Evolutionary conservation across 2,888 invertebrate species (phyloP).

Genomic region (Lapara coniferarum): DNA sequence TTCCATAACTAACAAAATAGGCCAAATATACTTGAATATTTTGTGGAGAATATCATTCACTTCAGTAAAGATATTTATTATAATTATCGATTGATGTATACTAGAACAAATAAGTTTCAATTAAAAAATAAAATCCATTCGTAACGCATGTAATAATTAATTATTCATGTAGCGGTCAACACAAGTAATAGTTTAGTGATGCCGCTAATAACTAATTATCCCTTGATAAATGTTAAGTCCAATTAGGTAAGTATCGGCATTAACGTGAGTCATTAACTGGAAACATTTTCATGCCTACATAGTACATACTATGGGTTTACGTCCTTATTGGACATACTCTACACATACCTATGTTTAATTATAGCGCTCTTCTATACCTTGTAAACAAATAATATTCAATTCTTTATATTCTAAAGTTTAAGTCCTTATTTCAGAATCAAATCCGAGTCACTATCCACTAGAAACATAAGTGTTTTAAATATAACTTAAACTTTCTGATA

Average conservation of each 20-base stretch:
- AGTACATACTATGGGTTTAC: neutral
- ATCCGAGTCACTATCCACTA: too few species aligned
- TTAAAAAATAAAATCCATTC: neutral
- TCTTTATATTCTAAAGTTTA: too few species aligned
- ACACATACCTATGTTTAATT: neutral
- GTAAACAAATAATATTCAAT: neutral
- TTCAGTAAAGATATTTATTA: too few species aligned
- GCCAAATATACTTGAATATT: too few species aligned
- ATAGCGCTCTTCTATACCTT: neutral
- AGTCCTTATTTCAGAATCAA: too few species aligned
- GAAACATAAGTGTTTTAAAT: too few species aligned
- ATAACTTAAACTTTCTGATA: too few species aligned
- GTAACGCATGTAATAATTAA: neutral
- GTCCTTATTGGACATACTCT: constrained; percentile 1
- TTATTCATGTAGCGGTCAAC: neutral
- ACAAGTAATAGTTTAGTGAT: constrained; percentile 25
- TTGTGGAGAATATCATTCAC: too few species aligned
- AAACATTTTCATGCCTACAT: constrained; percentile 11
- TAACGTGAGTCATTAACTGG: constrained; percentile 21
- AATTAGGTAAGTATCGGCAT: constrained; percentile 26
- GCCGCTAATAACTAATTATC: constrained; percentile 34
- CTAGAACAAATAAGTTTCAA: neutral
- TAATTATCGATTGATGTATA: neutral
- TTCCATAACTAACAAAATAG: too few species aligned
- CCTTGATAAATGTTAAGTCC: constrained; percentile 33